Conservation (phyloP, 1,140 invertebrate species). For the Scaptomyza graminum region DNA sequence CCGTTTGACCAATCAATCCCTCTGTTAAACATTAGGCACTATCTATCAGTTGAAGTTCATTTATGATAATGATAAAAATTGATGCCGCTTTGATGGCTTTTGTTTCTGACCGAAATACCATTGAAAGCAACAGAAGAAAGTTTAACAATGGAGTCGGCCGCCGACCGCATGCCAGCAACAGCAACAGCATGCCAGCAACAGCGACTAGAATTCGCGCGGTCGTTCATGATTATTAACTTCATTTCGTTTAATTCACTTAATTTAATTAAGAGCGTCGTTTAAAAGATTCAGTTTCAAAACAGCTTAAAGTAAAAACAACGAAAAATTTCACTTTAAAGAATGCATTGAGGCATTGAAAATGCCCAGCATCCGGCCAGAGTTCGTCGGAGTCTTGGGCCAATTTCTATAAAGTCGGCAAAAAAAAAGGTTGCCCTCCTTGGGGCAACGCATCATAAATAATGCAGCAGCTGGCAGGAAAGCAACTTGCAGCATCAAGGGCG, state of each 20-base stretch:
- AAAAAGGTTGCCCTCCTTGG: constrained; percentile 25
- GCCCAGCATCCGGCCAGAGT: constrained; percentile 40
- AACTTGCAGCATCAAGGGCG: constrained; percentile 20
- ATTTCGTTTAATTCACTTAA: constrained; percentile 74
- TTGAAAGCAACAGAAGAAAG: constrained; percentile 81
- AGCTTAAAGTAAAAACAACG: constrained; percentile 23
- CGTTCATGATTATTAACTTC: constrained; percentile 38
- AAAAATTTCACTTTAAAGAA: constrained; percentile 79
- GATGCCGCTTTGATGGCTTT: constrained; percentile 37
- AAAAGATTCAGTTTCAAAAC: constrained; percentile 28
- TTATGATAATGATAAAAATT: neutral
- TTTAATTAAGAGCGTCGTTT: constrained; percentile 77
- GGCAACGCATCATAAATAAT: constrained; percentile 72
- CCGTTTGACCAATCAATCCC: constrained; percentile 69
- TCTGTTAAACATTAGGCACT: constrained; percentile 35
- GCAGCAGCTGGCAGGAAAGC: constrained; percentile 13
- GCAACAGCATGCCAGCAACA: neutral
- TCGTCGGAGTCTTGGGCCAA: constrained; percentile 1
- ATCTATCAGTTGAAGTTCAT: constrained; percentile 3
- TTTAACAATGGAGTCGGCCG: constrained; percentile 53
- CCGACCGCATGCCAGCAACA: neutral
- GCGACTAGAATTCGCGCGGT: constrained; percentile 42
- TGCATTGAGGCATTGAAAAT: constrained; percentile 52
- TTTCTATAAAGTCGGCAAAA: constrained; percentile 30
- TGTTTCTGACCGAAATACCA: constrained; percentile 77